Base-by-base conservation (phyloP, 2,113 vertebrate species). In the Chamaetylas fuelleborni region DNA sequence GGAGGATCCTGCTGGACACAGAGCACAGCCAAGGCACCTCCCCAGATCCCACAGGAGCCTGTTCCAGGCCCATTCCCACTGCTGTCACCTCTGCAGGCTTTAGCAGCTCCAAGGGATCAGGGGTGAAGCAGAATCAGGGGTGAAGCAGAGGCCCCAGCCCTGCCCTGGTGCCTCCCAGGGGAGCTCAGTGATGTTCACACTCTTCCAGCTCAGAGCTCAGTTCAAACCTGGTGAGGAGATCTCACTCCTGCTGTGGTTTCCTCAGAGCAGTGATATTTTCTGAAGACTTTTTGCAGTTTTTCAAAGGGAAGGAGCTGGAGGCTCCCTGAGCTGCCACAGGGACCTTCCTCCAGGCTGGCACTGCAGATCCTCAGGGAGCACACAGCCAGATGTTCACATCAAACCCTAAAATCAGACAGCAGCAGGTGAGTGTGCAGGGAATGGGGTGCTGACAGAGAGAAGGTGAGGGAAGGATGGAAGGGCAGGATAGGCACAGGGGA, bases 221-320 rank as follows among this genome's bases (percentile, higher is more conserved):
- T 8, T 36, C 80, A 25, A 22, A 23, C 25, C 14, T 29, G 48
- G 2, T 24, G 4, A 66, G 54, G 20, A 10, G 6, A 36, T 45
- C 54, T 29, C 56, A 2, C 5, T 83, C 40, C 54, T 69, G 33
- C 31, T 22, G 65, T 4, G 4, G 1, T 42, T 83, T 33, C 80
- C 34, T 78, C 84, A 3, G 31, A 58, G 28, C 31, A 57, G 19
- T 2, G 19, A 3, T 2, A 60, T 90, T 47, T 42, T 16, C 9
- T 6, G 36, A 8, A 6, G 34, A 48, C 15, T 15, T 76, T 57
- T 67, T 2, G 1, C 3, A 0, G 10, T 1, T 12, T 57, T 83
- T 60, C 6, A 2, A 40, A 53, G 5, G 33, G 6, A 50, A 29
- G 40, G 14, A 12, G 6, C n/a, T 43, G 54, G 34, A 62, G 36